These are phyloP conservation scores for Kryptolebias marmoratus DNA, from an alignment of 2,113 vertebrate genomes.

Conservation along the genomic window DNA sequence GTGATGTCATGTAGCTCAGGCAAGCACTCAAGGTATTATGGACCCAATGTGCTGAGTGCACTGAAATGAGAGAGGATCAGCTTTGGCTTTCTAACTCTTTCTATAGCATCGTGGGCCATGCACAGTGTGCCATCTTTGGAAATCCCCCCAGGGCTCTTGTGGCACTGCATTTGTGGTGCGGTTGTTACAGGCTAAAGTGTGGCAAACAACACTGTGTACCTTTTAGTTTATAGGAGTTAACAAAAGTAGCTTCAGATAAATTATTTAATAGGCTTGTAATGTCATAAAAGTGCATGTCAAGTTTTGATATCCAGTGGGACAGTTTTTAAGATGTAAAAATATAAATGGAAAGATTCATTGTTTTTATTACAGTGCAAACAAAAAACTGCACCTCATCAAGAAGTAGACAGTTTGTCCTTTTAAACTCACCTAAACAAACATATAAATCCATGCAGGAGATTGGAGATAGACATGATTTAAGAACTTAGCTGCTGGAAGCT, in stretches of 20 bases:
- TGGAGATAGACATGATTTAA: background rate
- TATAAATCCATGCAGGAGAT: background rate
- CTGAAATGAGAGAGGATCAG: constrained; percentile 73
- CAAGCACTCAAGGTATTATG: constrained; percentile 74
- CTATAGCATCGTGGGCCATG: constrained; percentile 46
- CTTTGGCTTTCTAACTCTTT: constrained; percentile 62
- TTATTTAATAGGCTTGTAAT: background rate
- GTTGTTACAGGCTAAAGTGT: constrained; percentile 16
- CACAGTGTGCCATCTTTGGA: constrained; percentile 39
- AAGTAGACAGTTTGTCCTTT: background rate
- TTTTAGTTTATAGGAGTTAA: background rate
- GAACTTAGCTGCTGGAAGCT: background rate
- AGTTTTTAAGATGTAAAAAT: background rate
- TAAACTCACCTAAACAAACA: background rate
- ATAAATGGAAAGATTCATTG: background rate
- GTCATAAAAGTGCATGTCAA: background rate
- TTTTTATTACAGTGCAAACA: background rate
- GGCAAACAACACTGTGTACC: constrained; percentile 16
- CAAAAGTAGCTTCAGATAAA: constrained; percentile 9
- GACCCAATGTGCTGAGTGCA: constrained; percentile 72
- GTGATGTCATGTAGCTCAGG: constrained; percentile 68
- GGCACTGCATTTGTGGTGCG: constrained; percentile 14
- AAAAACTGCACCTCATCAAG: background rate
- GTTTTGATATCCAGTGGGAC: background rate
- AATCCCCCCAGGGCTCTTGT: constrained; percentile 20